Evolutionary conservation across 1,140 invertebrate genomes (phyloP), one percentile per base, ranked within the genome.

Genomic region (Drosophila orosa): DNA sequence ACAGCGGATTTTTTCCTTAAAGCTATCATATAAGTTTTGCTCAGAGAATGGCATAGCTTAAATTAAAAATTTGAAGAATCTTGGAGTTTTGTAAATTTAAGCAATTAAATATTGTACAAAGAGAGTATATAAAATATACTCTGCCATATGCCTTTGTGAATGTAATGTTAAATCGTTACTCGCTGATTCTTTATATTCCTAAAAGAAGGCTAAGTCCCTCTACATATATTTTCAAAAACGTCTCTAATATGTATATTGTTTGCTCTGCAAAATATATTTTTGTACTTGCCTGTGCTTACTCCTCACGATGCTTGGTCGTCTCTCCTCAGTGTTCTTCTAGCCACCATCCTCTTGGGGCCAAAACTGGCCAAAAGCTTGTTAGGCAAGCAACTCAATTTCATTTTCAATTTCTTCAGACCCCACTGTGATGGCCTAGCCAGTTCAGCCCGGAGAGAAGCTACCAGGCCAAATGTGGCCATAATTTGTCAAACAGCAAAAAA

Each of bases 361-460:
- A 39, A 54, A 50, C 61, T 76, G 59, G 74, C 74, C 62, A 74
- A 80, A 75, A 77, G 77, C 81, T 85, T 85, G 81, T 84, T 80
- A 79, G 47, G 55, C 80, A 77, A 78, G 76, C 77, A 84, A 80
- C 82, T 84, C 82, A 85, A 84, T 84, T 84, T 85, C 67, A 69
- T 84, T 85, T 85, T 84, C 81, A 84, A 84, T 84, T 85, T 80
- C 78, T 65, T 77, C 67, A 77, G 67, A 77, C 59, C 47, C 54
- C 57, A 58, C 45, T 62, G 45, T 47, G 47, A 25, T 57, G 50
- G 58, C 35, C 37, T 35, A 35, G 45, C 44, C 35, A 42, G 61
- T 39, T 31, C 31, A 2, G 35, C 9, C 24, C 31, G 45, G 44
- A 73, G 37, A 73, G 42, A 73, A 73, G 69, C 31, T 72, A 72